phyloP scores from a whole-genome alignment of 2,888 invertebrate genomes.

The Diaprepes abbreviatus region DNA sequence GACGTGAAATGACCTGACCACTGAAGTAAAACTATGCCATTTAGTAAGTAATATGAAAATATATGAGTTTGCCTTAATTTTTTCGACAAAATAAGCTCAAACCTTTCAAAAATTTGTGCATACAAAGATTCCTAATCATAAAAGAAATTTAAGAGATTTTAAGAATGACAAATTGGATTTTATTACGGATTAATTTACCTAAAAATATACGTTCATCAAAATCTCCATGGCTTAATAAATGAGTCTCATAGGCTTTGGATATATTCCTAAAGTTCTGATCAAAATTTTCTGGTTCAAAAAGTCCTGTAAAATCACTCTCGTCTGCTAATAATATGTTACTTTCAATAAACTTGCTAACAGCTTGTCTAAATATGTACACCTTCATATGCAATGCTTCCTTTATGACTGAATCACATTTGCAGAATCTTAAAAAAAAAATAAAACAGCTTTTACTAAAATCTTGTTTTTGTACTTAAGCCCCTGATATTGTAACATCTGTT shows the following conservation, averaged over 20 bases:
- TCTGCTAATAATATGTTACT: constrained; percentile 83
- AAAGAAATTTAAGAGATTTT: too few relatives aligned
- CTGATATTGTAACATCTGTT: too few relatives aligned
- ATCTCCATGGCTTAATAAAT: constrained; percentile 91
- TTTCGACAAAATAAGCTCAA: too few relatives aligned
- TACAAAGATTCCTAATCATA: too few relatives aligned
- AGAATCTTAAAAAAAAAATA: constrained; percentile 30
- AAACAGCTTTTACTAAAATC: too few relatives aligned
- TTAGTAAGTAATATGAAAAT: too few relatives aligned
- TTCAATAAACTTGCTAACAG: constrained; percentile 82
- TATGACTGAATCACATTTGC: constrained; percentile 72
- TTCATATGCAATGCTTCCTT: constrained; percentile 93
- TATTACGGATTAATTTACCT: constrained; percentile 72
- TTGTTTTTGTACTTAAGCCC: too few relatives aligned
- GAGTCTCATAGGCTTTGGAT: constrained; percentile 90
- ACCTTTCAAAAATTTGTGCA: too few relatives aligned
- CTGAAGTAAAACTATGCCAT: too few relatives aligned
- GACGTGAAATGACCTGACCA: too few relatives aligned
- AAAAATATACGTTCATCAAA: constrained; percentile 97
- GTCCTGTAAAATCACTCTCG: constrained; percentile 76
- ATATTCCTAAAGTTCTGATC: constrained; percentile 89
- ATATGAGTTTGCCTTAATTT: too few relatives aligned
- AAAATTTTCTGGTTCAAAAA: constrained; percentile 85
- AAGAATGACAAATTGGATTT: too few relatives aligned
- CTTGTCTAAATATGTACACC: constrained; percentile 86